Conservation (phyloP, 2,888 invertebrate species). For the Venustoraphidia nigricollis region DNA sequence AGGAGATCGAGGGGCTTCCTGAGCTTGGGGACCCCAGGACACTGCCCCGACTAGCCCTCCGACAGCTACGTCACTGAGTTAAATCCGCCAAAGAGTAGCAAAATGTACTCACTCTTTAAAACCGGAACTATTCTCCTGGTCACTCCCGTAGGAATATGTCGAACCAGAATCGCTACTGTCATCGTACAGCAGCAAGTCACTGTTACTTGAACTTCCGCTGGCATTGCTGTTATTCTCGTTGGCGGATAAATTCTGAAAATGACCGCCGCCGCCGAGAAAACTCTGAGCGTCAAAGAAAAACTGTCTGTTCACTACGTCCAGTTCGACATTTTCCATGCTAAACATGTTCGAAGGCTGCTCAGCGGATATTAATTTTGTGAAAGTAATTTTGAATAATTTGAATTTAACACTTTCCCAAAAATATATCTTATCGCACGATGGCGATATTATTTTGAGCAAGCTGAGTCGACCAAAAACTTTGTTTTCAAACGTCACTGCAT, state of each 20-base stretch:
- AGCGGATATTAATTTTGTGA: too few relatives aligned
- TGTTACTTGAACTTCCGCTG: slow-evolving; percentile 43
- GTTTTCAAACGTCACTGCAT: too few relatives aligned
- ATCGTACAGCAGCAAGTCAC: slow-evolving; percentile 54
- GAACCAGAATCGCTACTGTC: slow-evolving; percentile 50
- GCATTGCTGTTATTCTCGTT: slow-evolving; percentile 35
- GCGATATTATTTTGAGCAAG: too few relatives aligned
- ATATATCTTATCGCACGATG: too few relatives aligned
- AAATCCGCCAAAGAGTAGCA: too few relatives aligned
- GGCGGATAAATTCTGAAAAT: slow-evolving; percentile 22
- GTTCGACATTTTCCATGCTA: slow-evolving; percentile 23
- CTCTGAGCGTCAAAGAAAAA: slow-evolving; percentile 39
- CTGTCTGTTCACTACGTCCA: slow-evolving; percentile 51
- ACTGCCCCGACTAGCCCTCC: too few relatives aligned
- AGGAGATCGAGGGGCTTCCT: too few relatives aligned
- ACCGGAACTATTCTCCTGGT: slow-evolving; percentile 61
- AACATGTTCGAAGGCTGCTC: background rate
- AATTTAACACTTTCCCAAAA: too few relatives aligned
- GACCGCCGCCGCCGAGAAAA: slow-evolving; percentile 26
- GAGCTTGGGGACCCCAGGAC: too few relatives aligned
- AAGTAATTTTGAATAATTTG: too few relatives aligned
- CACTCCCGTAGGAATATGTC: slow-evolving; percentile 59
- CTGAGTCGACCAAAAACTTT: too few relatives aligned
- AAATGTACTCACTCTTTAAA: slow-evolving; percentile 44
- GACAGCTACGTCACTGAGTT: too few relatives aligned